Base-by-base conservation (phyloP, 1,140 invertebrate species). In the Drosophila eugracilis region DNA sequence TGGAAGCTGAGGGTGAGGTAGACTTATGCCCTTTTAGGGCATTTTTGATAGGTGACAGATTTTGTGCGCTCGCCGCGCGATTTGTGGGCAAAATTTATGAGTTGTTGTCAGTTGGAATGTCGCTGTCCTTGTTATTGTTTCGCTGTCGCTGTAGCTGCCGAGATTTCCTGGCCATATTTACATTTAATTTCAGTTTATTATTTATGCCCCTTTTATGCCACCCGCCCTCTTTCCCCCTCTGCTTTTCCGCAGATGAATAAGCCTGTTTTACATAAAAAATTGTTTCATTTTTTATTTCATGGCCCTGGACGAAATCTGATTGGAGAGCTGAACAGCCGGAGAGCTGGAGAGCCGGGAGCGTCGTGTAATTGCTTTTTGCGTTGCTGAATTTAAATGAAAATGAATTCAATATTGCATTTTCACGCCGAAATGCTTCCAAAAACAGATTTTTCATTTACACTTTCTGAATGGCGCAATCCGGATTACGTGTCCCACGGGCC, bases 391-490 rank as follows among this genome's bases (percentile, higher is more conserved):
- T 90, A 90, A 90, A 90, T 90, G 80, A 90, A 90, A 90, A 90
- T 90, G 75, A 90, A 90, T 90, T 90, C 88, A 89, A 90, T 90
- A 90, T 90, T 90, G 88, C 88, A 90, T 90, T 90, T 90, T 90
- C 86, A 90, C 88, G 88, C 88, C 83, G 79, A 90, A 90, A 90
- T 90, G 88, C 88, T 78, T 88, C 88, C 88, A 90, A 90, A 90
- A 90, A 90, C 88, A 90, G 79, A 90, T 90, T 90, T 90, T 90
- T 90, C 88, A 90, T 90, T 90, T 90, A 84, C 88, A 90, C 88
- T 89, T 88, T 88, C 83, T 90, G 88, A 90, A 90, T 90, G 88
- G 88, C 63, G 79, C 85, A 90, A 90, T 90, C 88, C 88, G 88
- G 88, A 89, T 90, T 90, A 90, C 89, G 79, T 89, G 78, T 86